phyloP scores from a whole-genome alignment of 2,888 invertebrate genomes.

The Geophilus truncorum region DNA sequence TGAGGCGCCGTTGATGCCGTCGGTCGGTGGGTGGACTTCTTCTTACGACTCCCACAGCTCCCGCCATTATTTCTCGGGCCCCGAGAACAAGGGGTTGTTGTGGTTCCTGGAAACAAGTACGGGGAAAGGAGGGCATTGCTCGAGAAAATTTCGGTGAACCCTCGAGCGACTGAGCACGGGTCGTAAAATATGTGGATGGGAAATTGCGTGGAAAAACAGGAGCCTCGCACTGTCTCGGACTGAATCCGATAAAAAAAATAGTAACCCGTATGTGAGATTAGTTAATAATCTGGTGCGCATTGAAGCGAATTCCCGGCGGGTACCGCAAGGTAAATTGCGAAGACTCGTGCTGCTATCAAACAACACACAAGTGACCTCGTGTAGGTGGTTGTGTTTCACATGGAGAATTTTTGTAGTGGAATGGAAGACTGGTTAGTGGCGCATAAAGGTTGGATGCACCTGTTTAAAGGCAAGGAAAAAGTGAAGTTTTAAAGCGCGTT shows the following conservation, averaged over 20 bases:
- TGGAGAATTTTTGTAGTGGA: background rate
- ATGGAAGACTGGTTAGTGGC: background rate
- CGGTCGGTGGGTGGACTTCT: background rate
- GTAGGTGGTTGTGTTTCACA: background rate
- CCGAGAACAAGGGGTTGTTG: background rate
- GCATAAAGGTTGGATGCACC: background rate
- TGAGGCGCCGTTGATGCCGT: background rate
- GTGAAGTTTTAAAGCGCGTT: background rate
- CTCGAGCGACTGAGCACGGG: background rate
- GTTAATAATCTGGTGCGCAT: background rate
- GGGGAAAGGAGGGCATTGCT: background rate
- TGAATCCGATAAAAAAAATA: background rate
- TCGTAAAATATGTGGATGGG: background rate
- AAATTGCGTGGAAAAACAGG: background rate
- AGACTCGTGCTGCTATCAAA: background rate
- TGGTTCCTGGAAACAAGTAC: background rate
- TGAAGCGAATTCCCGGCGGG: background rate
- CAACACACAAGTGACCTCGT: background rate
- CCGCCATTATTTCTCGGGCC: background rate
- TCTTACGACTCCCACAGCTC: background rate
- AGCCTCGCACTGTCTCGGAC: background rate
- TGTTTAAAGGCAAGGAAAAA: background rate
- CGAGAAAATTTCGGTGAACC: background rate
- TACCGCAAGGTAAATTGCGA: background rate
- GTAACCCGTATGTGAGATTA: background rate